These are phyloP conservation scores for Clepsis dumicolana DNA, from an alignment of 2,888 invertebrate genomes.

Conservation along the genomic window DNA sequence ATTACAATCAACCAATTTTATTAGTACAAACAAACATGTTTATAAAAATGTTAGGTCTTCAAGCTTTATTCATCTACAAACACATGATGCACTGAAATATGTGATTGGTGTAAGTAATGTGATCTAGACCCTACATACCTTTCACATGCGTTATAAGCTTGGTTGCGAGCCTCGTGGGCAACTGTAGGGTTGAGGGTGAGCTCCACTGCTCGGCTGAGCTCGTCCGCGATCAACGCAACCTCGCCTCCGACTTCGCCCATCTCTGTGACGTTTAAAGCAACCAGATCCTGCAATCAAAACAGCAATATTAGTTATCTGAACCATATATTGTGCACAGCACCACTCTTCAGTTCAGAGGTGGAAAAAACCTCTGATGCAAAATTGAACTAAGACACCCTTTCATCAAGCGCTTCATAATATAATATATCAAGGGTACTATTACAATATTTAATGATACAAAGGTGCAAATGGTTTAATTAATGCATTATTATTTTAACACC, in stretches of 20 bases:
- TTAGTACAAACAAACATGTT: no score
- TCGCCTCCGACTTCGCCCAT: slow-evolving; percentile 84
- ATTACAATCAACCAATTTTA: no score
- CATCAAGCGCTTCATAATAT: neutral
- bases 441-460: slow-evolving; percentile 46
- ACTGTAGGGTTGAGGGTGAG: slow-evolving; percentile 93
- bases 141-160: slow-evolving; percentile 94
- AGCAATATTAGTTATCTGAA: slow-evolving; percentile 9
- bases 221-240: slow-evolving; percentile 90
- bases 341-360: neutral
- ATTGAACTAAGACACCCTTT: neutral
- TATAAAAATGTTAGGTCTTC: no score
- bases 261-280: slow-evolving; percentile 74
- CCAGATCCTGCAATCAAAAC: slow-evolving; percentile 48
- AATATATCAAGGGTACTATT: neutral
- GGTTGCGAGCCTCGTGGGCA: slow-evolving; percentile 90
- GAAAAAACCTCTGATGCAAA: neutral
- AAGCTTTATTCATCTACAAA: no score
- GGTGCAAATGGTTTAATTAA: slow-evolving; percentile 20
- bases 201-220: slow-evolving; percentile 93
- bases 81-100: no score
- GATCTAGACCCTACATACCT: slow-evolving; percentile 68
- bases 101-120: neutral
- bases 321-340: neutral
- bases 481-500: neutral